Evolutionary conservation across 2,888 invertebrate species (phyloP).

Genomic region (Polymixis flavicincta): DNA sequence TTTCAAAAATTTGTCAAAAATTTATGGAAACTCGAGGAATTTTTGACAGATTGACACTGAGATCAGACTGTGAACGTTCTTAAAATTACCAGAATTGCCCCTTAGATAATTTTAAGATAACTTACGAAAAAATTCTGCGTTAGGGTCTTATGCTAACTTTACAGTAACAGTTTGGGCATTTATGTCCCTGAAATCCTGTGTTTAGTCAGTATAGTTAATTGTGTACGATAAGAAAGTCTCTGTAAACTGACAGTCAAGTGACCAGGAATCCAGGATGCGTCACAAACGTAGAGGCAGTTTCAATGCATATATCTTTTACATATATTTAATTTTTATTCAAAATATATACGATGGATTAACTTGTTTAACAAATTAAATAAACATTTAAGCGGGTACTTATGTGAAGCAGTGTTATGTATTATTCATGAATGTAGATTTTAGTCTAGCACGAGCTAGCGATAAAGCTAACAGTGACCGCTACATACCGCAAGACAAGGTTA

Average conservation of each 20-base stretch:
- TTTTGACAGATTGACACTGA: too few species aligned
- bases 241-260: background rate
- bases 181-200: too few species aligned
- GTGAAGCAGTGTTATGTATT: constrained; percentile 2
- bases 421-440: constrained; percentile 9
- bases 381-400: background rate
- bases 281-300: background rate
- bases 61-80: too few species aligned
- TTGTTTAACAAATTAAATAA: background rate
- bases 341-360: background rate
- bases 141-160: too few species aligned
- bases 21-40: too few species aligned
- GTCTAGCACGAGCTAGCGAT: background rate
- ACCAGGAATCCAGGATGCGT: background rate
- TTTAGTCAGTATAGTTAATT: too few species aligned
- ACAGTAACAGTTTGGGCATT: too few species aligned
- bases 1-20: too few species aligned
- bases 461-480: background rate
- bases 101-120: too few species aligned
- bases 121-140: too few species aligned
- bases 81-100: too few species aligned
- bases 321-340: background rate
- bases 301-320: background rate
- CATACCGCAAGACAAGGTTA: background rate
- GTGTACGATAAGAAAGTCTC: background rate